A percentile compares a stretch with the other conserved stretches of the same genome.
These are phyloP conservation scores for Himalopsyche anomala DNA, from an alignment of 2,888 invertebrate species.

Conservation along the genomic window DNA sequence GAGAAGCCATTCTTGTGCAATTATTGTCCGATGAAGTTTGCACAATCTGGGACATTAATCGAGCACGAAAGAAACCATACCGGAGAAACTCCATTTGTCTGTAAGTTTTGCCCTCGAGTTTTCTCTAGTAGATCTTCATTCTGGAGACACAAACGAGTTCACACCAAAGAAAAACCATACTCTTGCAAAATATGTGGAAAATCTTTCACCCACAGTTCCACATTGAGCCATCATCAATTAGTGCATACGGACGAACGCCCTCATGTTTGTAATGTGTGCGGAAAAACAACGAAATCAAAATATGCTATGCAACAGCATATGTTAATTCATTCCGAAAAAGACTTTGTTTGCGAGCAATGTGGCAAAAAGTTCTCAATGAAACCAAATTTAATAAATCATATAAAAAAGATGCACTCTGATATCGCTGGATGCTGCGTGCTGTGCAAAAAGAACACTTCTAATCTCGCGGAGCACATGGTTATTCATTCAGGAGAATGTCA, in stretches of 20 bases:
- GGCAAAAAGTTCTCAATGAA: conserved; percentile 63
- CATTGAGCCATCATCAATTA: conserved; percentile 71
- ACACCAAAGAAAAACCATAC: conserved; percentile 59
- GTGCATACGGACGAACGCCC: conserved; percentile 76
- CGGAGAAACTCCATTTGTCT: conserved; percentile 62
- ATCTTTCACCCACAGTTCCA: conserved; percentile 68
- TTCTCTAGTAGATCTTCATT: conserved; percentile 62
- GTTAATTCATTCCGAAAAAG: conserved; percentile 55
- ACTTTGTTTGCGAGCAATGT: conserved; percentile 63
- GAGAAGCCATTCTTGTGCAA: conserved; percentile 64
- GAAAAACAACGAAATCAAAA: conserved; percentile 70
- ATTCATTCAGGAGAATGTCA: conserved; percentile 54
- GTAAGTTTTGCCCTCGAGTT: conserved; percentile 53
- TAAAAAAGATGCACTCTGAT: conserved; percentile 62
- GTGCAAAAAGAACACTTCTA: conserved; percentile 59
- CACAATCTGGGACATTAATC: conserved; percentile 62
- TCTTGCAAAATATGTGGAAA: conserved; percentile 62
- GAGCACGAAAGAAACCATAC: conserved; percentile 63
- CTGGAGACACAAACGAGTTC: conserved; percentile 62
- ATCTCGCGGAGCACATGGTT: conserved; percentile 62
- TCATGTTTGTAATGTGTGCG: conserved; percentile 77
- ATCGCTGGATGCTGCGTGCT: conserved; percentile 58
- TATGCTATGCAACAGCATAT: conserved; percentile 62
- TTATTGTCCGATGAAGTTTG: conserved; percentile 61
- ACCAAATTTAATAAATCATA: conserved; percentile 60